phyloP scores from a whole-genome alignment of 2,888 invertebrate species.

The Branchinecta sandiegonensis region DNA sequence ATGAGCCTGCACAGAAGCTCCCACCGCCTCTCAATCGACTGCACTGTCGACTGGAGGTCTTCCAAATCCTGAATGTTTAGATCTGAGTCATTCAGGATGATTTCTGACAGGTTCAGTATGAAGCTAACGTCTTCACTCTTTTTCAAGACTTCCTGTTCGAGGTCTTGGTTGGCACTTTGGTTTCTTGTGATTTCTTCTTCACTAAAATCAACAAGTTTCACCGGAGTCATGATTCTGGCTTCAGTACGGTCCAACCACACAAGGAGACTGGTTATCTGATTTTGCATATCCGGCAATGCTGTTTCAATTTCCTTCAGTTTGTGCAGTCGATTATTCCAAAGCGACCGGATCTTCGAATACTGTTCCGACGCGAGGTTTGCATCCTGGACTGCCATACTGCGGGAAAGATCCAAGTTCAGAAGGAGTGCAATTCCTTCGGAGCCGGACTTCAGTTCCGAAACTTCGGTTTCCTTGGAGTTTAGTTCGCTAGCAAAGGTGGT shows the following conservation, averaged over 20 bases:
- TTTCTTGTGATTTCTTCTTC: conserved; percentile 2
- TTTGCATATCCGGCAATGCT: background rate
- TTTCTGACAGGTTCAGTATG: background rate
- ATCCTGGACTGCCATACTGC: background rate
- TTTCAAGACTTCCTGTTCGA: background rate
- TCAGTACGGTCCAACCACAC: conserved; percentile 2
- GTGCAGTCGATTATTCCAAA: background rate
- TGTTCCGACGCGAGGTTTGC: background rate
- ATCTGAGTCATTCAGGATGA: background rate
- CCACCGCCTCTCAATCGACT: conserved; percentile 3
- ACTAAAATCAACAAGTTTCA: conserved; percentile 1
- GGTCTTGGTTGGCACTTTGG: background rate
- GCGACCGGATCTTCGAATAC: background rate
- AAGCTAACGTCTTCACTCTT: background rate
- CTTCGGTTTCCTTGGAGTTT: background rate
- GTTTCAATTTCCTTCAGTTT: background rate
- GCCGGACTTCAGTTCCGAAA: background rate
- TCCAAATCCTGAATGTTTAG: background rate
- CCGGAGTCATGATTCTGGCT: background rate
- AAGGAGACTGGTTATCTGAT: conserved; percentile 1
- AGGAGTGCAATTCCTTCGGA: background rate
- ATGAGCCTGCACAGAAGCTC: background rate
- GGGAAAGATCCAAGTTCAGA: background rate
- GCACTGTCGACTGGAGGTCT: background rate
- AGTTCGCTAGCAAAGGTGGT: background rate